Conservation (phyloP, 2,888 invertebrate genomes). For the Isotomurus palustris region DNA sequence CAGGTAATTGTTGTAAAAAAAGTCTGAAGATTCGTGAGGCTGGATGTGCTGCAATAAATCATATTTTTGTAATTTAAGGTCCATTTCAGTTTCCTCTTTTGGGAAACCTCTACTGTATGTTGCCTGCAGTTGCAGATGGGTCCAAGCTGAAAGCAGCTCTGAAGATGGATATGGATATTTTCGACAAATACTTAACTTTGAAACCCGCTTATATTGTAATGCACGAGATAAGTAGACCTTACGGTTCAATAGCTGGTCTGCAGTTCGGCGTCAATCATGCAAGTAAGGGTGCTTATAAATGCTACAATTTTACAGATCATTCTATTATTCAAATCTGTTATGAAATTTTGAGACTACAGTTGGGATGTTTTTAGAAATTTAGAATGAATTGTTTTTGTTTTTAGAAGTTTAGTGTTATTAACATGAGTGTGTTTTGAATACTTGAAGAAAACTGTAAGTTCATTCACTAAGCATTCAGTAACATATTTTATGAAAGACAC, state of each 20-base stretch:
- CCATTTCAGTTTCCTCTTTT: slow-evolving; percentile 37
- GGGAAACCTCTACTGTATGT: slow-evolving; percentile 32
- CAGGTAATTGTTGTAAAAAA: too few species aligned
- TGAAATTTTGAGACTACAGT: not conserved
- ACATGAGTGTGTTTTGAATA: not conserved
- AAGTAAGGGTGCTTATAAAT: slow-evolving; percentile 21
- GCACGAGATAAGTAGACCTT: slow-evolving; percentile 25
- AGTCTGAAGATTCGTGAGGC: not conserved
- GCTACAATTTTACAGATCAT: not conserved
- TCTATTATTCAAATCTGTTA: not conserved
- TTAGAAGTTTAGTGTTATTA: too few species aligned
- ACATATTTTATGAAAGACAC: too few species aligned
- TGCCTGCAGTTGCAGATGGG: slow-evolving; percentile 35
- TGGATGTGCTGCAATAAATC: not conserved
- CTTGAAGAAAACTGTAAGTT: not conserved
- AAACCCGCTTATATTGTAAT: slow-evolving; percentile 40
- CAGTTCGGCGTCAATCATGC: slow-evolving; percentile 42
- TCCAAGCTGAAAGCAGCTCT: slow-evolving; percentile 24
- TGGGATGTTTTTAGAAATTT: not conserved
- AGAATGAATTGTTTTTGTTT: not conserved
- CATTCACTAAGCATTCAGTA: too few species aligned
- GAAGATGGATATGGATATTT: slow-evolving; percentile 11
- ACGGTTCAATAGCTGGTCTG: slow-evolving; percentile 34
- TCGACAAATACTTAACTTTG: slow-evolving; percentile 16
- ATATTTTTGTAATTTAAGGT: slow-evolving; percentile 19